Percentiles rank a stretch among this genome's conserved stretches.
Conservation (phyloP, 1,140 invertebrate genomes). For the Mamestra configurata region DNA sequence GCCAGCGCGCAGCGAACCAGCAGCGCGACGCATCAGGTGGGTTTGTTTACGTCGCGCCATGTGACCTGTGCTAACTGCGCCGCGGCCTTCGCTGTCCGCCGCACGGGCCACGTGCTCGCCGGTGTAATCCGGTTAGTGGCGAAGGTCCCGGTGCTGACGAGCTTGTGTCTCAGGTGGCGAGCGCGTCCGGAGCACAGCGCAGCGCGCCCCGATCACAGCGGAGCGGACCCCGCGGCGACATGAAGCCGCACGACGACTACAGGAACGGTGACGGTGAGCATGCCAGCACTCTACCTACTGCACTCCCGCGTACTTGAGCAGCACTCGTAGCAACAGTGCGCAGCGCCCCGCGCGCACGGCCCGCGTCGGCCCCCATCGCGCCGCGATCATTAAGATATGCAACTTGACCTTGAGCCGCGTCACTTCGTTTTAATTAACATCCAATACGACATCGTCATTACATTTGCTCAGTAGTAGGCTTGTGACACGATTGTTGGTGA, state of each 20-base stretch:
- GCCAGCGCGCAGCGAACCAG: neutral
- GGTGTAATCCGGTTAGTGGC: conserved; percentile 66
- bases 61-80: conserved; percentile 66
- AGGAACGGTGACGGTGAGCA: conserved; percentile 74
- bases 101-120: conserved; percentile 60
- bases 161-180: conserved; percentile 48
- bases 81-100: conserved; percentile 67
- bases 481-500: neutral
- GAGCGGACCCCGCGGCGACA: conserved; percentile 48
- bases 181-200: conserved; percentile 27
- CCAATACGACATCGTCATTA: neutral
- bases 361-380: neutral
- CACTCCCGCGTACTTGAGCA: neutral
- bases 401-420: conserved; percentile 19
- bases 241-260: conserved; percentile 74
- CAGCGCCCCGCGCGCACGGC: no score
- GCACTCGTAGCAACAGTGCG: neutral
- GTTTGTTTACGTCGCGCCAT: conserved; percentile 67
- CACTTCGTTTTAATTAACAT: neutral
- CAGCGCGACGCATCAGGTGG: conserved; percentile 56
- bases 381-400: conserved; percentile 12
- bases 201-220: conserved; percentile 6
- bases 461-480: neutral
- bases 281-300: neutral
- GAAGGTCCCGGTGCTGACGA: conserved; percentile 29